Evolutionary conservation across 2,888 invertebrate species (phyloP), one percentile per base, ranked within the genome.

Genomic region (Agriopis aurantiaria): DNA sequence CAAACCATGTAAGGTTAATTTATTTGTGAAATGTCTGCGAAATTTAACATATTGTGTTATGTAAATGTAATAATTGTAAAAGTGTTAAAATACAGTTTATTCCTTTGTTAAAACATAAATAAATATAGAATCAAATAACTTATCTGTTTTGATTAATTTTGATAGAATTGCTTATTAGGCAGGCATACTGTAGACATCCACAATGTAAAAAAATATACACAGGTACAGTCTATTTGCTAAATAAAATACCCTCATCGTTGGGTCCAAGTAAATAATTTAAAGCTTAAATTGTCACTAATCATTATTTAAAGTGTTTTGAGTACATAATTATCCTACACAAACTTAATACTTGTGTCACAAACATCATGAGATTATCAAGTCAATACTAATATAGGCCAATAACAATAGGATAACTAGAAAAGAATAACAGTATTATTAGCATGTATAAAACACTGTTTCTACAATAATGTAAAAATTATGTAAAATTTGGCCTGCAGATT

Each of bases 231-330:
- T 56, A 60, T 41, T 55, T 60, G 60, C 59, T 62, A 58, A 67
- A 68, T 68, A 45, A 68, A 56, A 40, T 49, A 9, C 48, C 53
- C 46, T 40, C 33, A 62, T 43, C 7, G 51, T 51, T 51, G 33
- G 51, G 68, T 17, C 8, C 46, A 58, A 67, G 58, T 59, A 66
- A 66, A 70, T 58, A 65, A 56, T 61, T 66, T 71, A 71, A 71
- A 71, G 71, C 71, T 71, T 53, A 48, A 71, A 65, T 65, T 53
- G 51, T 71, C 62, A 71, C 65, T 57, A 58, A 46, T 43, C 12
- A 40, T 48, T 9, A 59, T 49, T 55, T 3, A 53, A 9, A 57
- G 48, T 6, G 23, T 57, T 23, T 53, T 49, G 41, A 68, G 52
- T 59, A 63, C 52, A 52, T 40, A 10, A 51, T 57, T 49, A 12